phyloP scores from a whole-genome alignment of 2,113 vertebrate genomes.

The Hydrolagus affinis region DNA sequence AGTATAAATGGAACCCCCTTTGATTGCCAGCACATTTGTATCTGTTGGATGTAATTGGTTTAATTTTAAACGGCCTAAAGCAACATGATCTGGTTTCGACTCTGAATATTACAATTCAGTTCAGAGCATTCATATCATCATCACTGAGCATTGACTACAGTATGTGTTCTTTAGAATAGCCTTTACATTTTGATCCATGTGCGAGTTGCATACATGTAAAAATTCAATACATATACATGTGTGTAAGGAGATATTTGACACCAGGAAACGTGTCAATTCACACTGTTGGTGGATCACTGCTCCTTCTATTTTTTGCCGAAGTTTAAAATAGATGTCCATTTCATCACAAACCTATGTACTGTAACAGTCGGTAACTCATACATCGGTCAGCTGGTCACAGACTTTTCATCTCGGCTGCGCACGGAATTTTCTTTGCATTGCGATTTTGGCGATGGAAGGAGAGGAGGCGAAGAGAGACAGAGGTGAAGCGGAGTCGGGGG shows the following conservation, averaged over 20 bases:
- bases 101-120: background rate
- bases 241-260: no score
- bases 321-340: constrained; percentile 25
- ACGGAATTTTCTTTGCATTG: no score
- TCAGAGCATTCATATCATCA: background rate
- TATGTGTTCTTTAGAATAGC: no score
- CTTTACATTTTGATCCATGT: no score
- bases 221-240: no score
- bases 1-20: no score
- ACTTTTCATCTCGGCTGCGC: background rate
- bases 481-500: background rate
- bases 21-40: no score
- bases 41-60: background rate
- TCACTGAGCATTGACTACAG: no score
- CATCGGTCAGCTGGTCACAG: background rate
- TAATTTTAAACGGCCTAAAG: constrained; percentile 1
- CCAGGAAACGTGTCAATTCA: no score
- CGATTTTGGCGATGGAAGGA: background rate
- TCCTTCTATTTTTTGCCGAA: background rate
- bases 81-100: constrained; percentile 2
- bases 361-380: background rate
- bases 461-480: background rate
- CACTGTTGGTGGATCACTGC: no score
- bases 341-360: no score
- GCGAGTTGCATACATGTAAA: no score